Conservation (phyloP, 2,888 invertebrate species). For the Sepioteuthis lessoniana region DNA sequence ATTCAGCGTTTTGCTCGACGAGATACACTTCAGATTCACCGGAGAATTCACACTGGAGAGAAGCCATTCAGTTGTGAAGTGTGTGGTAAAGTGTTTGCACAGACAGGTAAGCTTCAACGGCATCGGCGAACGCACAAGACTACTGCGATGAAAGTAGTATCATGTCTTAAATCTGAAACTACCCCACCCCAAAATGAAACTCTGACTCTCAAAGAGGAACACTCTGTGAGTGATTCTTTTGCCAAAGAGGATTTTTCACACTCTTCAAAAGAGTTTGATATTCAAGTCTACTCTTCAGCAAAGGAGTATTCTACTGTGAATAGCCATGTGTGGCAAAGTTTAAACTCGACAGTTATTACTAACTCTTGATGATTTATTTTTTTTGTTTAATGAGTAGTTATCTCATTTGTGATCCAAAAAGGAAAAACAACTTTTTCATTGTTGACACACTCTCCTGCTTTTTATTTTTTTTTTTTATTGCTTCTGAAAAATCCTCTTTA, state of each 20-base stretch:
- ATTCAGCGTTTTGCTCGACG: slow-evolving; percentile 43
- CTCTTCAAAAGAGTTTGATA: not conserved
- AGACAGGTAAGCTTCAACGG: slow-evolving; percentile 39
- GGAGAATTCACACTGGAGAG: slow-evolving; percentile 34
- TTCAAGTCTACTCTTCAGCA: not conserved
- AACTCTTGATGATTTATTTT: not conserved
- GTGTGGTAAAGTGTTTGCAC: slow-evolving; percentile 24
- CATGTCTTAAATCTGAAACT: not conserved
- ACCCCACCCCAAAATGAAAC: not conserved
- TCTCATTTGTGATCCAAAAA: not conserved
- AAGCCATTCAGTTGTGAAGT: slow-evolving; percentile 38
- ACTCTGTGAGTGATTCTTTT: not conserved
- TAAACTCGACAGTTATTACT: not conserved
- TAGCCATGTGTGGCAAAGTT: slow-evolving; percentile 14
- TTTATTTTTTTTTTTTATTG: too few relatives aligned
- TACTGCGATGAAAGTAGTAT: not conserved
- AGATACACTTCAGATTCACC: slow-evolving; percentile 40
- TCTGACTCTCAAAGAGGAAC: not conserved
- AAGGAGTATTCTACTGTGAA: slow-evolving; percentile 42
- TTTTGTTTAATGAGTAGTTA: not conserved
- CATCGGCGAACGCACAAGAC: slow-evolving; percentile 37
- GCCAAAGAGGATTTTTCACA: not conserved
- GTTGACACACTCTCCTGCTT: not conserved
- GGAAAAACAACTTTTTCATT: too few relatives aligned
- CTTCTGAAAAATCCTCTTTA: too few relatives aligned